Evolutionary conservation across 2,797 vertebrate species (phyloP).

Genomic region (Manis javanica): DNA sequence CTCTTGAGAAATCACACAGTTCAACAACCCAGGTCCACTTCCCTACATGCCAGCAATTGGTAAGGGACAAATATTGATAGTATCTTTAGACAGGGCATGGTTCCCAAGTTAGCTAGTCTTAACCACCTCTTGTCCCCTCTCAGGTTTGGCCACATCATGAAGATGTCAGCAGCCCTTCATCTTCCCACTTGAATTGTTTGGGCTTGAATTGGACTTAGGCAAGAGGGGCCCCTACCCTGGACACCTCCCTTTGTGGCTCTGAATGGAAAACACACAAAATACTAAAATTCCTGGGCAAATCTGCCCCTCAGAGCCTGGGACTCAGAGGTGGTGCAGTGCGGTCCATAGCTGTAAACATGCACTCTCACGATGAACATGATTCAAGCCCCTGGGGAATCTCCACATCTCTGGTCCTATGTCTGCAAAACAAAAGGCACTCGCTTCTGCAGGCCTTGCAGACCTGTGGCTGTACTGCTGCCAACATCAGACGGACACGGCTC

Average conservation of each 20-base stretch:
- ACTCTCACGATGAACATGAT: rapidly evolving
- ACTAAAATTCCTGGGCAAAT: background rate
- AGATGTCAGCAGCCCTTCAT: background rate
- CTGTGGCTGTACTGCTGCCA: rapidly evolving
- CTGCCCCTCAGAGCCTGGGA: background rate
- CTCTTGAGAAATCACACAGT: background rate
- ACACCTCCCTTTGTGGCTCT: background rate
- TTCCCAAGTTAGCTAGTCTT: background rate
- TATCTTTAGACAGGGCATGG: background rate
- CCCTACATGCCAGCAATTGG: background rate
- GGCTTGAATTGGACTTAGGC: background rate
- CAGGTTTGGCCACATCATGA: background rate
- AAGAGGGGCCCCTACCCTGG: background rate
- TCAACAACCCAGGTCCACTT: background rate
- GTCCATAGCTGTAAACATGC: background rate
- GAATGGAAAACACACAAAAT: background rate
- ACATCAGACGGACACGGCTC: rapidly evolving
- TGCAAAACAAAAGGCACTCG: background rate
- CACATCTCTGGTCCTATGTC: background rate
- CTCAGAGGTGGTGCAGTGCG: rapidly evolving
- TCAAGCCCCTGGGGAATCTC: background rate
- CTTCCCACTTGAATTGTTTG: background rate
- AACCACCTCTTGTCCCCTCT: background rate
- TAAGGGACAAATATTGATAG: background rate
- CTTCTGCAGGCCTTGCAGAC: background rate